phyloP scores from a whole-genome alignment of 2,797 vertebrate species.

The Phyllotis vaccarum region DNA sequence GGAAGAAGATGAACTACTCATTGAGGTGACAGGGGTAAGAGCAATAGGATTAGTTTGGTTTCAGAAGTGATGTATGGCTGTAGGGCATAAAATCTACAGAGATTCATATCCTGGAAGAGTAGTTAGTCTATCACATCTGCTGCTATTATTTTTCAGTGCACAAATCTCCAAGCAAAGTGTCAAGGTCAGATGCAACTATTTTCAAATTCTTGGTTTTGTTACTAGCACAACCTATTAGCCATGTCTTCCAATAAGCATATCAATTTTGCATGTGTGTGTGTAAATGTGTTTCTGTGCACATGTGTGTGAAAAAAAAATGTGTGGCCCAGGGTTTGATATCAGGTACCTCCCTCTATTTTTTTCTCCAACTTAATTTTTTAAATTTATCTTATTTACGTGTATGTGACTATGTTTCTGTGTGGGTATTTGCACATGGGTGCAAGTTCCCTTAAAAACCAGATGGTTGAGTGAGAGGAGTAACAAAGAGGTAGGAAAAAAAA shows the following conservation, averaged over 20 bases:
- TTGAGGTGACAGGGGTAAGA: slow-evolving; percentile 82
- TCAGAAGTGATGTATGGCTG: slow-evolving; percentile 82
- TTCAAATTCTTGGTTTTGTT: slow-evolving; percentile 70
- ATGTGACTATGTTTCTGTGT: background rate
- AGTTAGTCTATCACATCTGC: slow-evolving; percentile 81
- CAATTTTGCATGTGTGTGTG: background rate
- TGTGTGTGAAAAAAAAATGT: background rate
- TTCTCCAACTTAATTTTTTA: background rate
- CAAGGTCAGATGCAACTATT: slow-evolving; percentile 82
- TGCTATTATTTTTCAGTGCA: slow-evolving; percentile 81
- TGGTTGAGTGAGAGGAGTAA: no score
- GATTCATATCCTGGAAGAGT: slow-evolving; percentile 83
- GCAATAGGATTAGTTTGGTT: slow-evolving; percentile 83
- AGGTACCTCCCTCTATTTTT: background rate
- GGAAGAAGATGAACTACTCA: slow-evolving; percentile 85
- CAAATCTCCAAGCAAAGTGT: slow-evolving; percentile 80
- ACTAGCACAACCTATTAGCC: slow-evolving; percentile 73
- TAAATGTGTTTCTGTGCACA: background rate
- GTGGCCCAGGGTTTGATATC: background rate
- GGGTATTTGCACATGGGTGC: background rate
- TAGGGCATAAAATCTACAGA: slow-evolving; percentile 80
- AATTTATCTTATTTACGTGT: background rate
- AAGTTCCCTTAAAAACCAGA: background rate
- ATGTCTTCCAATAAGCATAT: background rate
- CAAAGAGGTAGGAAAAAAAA: no score